Conservation (phyloP, 2,797 vertebrate species). For the Typhlichthys eigenmanni region DNA sequence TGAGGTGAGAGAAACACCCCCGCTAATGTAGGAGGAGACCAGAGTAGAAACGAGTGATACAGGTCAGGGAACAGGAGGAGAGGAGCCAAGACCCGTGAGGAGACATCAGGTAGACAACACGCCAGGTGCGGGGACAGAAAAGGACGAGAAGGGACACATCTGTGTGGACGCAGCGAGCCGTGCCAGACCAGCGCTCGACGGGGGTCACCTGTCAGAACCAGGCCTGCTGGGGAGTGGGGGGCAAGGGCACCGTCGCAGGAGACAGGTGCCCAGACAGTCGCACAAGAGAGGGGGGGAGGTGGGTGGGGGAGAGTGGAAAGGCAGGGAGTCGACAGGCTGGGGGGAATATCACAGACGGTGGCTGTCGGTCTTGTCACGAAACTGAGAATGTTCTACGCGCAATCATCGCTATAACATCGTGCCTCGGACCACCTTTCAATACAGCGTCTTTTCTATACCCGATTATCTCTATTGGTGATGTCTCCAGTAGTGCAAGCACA, state of each 20-base stretch:
- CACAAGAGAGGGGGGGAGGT: background rate
- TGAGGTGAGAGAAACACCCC: background rate
- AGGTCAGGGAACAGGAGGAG: background rate
- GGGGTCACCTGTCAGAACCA: slow-evolving; percentile 71
- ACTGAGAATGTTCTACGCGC: no score
- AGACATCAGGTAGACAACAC: slow-evolving; percentile 37
- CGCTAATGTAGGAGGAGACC: slow-evolving; percentile 30
- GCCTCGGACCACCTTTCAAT: no score
- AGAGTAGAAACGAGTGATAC: background rate
- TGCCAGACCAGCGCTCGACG: slow-evolving; percentile 54
- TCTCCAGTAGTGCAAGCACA: no score
- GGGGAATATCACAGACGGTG: no score
- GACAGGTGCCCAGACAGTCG: slow-evolving; percentile 40
- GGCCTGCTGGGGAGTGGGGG: slow-evolving; percentile 58
- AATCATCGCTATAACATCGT: no score
- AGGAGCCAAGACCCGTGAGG: slow-evolving; percentile 41
- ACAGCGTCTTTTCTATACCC: no score
- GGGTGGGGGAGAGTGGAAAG: no score
- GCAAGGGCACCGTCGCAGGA: slow-evolving; percentile 50
- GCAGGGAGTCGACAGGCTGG: slow-evolving; percentile 10
- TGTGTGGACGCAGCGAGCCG: slow-evolving; percentile 66
- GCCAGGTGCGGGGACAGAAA: slow-evolving; percentile 58
- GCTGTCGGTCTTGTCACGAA: no score
- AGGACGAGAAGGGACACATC: slow-evolving; percentile 74
- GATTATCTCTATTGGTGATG: no score